phyloP scores from a whole-genome alignment of 2,113 vertebrate species.

The Salvelinus fontinalis region DNA sequence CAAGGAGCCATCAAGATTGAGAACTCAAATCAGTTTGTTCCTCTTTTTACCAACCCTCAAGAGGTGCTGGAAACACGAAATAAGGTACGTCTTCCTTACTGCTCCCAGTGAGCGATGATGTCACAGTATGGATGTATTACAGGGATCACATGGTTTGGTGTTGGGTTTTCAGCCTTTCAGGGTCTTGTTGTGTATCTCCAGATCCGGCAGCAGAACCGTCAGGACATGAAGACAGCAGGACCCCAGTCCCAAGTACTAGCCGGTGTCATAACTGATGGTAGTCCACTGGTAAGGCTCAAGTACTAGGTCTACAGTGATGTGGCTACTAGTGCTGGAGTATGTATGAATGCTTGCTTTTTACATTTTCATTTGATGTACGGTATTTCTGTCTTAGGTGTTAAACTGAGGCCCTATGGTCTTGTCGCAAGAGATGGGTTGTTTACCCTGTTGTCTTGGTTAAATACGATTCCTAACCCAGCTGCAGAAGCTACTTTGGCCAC shows the following conservation, averaged over 20 bases:
- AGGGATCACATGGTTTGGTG: neutral
- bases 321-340: too few species aligned
- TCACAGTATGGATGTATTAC: neutral
- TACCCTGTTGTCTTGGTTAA: too few species aligned
- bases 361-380: too few species aligned
- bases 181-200: slow-evolving; percentile 33
- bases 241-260: slow-evolving; percentile 95
- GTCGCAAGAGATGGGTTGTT: too few species aligned
- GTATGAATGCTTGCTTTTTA: too few species aligned
- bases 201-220: slow-evolving; percentile 96
- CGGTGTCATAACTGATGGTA: slow-evolving; percentile 86
- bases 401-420: too few species aligned
- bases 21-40: slow-evolving; percentile 96
- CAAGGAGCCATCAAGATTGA: slow-evolving; percentile 91
- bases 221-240: slow-evolving; percentile 94
- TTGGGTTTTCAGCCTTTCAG: neutral
- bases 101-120: neutral
- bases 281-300: slow-evolving; percentile 78
- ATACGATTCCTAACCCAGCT: too few species aligned
- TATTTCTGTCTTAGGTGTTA: too few species aligned
- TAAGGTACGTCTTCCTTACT: slow-evolving; percentile 76
- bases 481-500: too few species aligned
- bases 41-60: slow-evolving; percentile 93
- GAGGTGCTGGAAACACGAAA: slow-evolving; percentile 97
- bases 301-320: neutral